Evolutionary conservation across 2,113 vertebrate species (phyloP).

Genomic region (Nyctereutes procyonoides): DNA sequence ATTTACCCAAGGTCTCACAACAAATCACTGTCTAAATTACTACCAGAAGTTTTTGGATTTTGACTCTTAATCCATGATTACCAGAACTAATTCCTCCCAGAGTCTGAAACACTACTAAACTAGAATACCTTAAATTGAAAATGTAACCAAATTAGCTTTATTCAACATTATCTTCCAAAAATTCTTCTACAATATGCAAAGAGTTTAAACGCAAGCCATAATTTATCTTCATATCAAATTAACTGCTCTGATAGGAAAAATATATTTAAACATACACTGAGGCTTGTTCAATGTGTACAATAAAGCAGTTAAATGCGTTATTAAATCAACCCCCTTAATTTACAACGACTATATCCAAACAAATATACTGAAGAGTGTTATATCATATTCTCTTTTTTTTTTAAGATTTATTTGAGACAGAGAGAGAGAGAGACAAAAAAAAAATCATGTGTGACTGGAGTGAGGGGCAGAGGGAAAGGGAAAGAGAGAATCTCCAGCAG

Average conservation of each 20-base stretch:
- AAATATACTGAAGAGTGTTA: neutral
- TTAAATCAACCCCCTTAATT: neutral
- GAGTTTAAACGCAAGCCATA: neutral
- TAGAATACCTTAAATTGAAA: neutral
- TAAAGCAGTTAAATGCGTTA: neutral
- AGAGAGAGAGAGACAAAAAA: neutral
- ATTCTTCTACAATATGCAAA: neutral
- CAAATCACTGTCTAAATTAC: neutral
- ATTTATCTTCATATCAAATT: neutral
- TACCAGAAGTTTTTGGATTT: neutral
- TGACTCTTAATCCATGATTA: neutral
- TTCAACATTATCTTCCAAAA: neutral
- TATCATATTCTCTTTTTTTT: neutral
- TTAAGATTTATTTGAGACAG: neutral
- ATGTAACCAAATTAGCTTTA: neutral
- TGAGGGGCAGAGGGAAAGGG: neutral
- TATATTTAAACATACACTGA: neutral
- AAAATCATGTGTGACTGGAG: neutral
- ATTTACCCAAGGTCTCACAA: neutral
- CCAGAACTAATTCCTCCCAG: neutral
- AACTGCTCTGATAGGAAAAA: neutral
- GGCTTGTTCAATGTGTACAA: neutral
- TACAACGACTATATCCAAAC: neutral
- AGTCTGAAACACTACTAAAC: neutral
- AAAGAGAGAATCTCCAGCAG: neutral